Evolutionary conservation across 2,113 vertebrate species (phyloP), one percentile per base, ranked within the genome.

Genomic region (Phycodurus eques): DNA sequence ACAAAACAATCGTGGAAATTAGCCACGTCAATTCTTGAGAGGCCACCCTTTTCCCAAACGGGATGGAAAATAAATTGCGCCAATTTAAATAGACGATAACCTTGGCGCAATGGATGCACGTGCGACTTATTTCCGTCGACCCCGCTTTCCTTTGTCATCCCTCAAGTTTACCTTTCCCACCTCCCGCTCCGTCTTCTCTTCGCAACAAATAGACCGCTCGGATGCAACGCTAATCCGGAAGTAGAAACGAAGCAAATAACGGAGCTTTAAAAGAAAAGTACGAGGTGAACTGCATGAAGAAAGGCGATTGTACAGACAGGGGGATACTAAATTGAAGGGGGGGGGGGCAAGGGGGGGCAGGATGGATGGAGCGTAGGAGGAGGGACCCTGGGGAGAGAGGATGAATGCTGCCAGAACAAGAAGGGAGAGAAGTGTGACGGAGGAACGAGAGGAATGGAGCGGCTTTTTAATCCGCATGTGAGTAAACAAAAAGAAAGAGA

Each of bases 401-500:
- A 85, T 85, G 73, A 87, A 80, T 39, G 53, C 67, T 15, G 74
- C 59, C 17, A 65, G 67, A 68, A 72, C 57, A 49, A 62, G 67
- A 69, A 53, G 1, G 20, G 73, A 71, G 67, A 81, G 69, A 77
- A 77, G 80, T 81, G 83, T 85, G 77, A 85, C 83, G 71, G 71
- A 80, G 72, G 70, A 61, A 35, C 31, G 56, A 71, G 76, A 72
- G 74, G 78, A 85, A 77, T 77, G 43, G 79, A 64, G 81, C 73
- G 82, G 72, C 78, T 82, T 74, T 79, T 83, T 80, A 46, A 83
- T 80, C 72, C 75, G 73, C 78, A 51, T 83, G 62, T 72, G 81
- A 85, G 78, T 78, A 83, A 76, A 71, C 53, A 43, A 22, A 70
- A 17, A 71, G 71, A 53, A 53, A 67, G 64, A 61, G 22, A n/a